phyloP scores from a whole-genome alignment of 2,888 invertebrate genomes.

The Microctonus brassicae region DNA sequence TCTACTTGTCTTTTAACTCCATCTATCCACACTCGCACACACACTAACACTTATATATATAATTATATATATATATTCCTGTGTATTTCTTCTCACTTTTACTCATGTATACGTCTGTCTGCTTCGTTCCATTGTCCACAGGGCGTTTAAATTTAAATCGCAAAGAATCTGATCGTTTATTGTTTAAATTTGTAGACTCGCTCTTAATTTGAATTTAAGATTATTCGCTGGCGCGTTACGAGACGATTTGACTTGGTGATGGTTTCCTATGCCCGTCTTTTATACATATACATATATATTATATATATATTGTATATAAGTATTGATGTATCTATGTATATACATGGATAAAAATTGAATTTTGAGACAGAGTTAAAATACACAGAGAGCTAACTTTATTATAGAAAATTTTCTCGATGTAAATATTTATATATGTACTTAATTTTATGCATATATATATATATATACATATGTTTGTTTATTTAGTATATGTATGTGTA shows the following conservation, averaged over 20 bases:
- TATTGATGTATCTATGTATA: constrained; percentile 10
- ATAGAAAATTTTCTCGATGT: too few relatives aligned
- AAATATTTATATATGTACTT: too few relatives aligned
- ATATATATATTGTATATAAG: not conserved
- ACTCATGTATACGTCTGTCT: not conserved
- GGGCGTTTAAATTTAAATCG: constrained; percentile 67
- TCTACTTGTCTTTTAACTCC: too few relatives aligned
- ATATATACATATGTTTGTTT: too few relatives aligned
- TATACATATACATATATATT: constrained; percentile 11
- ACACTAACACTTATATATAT: not conserved
- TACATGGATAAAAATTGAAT: too few relatives aligned
- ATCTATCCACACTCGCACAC: not conserved
- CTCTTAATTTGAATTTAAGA: constrained; percentile 68
- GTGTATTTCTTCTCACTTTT: not conserved
- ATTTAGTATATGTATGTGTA: too few relatives aligned
- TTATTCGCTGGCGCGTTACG: constrained; percentile 67
- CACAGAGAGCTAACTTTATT: too few relatives aligned
- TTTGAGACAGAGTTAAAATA: too few relatives aligned
- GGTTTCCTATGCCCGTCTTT: constrained; percentile 52
- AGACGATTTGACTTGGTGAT: constrained; percentile 67
- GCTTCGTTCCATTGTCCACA: constrained; percentile 50
- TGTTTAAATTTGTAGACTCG: constrained; percentile 67
- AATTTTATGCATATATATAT: too few relatives aligned
- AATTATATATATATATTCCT: not conserved
- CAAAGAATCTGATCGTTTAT: constrained; percentile 66